Conservation (phyloP, 2,113 vertebrate species). For the Lathamus discolor region DNA sequence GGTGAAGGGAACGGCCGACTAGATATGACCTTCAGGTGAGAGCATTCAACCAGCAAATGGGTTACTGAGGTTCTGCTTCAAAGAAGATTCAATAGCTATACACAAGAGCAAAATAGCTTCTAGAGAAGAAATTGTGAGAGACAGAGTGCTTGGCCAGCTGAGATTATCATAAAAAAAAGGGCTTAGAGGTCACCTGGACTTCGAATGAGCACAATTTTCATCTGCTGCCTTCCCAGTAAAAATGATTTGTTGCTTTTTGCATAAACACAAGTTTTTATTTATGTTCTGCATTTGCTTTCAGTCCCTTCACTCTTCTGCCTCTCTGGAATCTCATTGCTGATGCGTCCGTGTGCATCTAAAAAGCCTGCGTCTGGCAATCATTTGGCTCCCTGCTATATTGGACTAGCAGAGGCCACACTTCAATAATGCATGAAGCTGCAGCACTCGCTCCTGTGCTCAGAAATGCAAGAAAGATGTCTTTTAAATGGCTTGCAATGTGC, state of each 20-base stretch:
- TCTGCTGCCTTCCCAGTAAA: background rate
- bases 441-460: slow-evolving; percentile 34
- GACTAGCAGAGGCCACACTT: slow-evolving; percentile 26
- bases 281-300: background rate
- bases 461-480: slow-evolving; percentile 51
- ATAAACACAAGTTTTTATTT: background rate
- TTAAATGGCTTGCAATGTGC: slow-evolving; percentile 35
- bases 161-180: background rate
- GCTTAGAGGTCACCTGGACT: background rate
- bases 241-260: background rate
- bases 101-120: background rate
- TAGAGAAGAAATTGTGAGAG: background rate
- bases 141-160: background rate
- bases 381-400: slow-evolving; percentile 34
- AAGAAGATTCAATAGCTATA: slow-evolving; percentile 20
- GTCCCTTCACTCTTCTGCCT: background rate
- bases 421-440: slow-evolving; percentile 68
- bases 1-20: background rate
- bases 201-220: background rate
- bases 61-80: slow-evolving; percentile 42
- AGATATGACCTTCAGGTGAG: slow-evolving; percentile 22
- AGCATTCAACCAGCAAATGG: slow-evolving; percentile 47
- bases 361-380: background rate
- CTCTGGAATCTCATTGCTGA: background rate
- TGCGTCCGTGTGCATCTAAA: background rate